Conservation (phyloP, 1,140 invertebrate genomes). For the Atta colombica region DNA sequence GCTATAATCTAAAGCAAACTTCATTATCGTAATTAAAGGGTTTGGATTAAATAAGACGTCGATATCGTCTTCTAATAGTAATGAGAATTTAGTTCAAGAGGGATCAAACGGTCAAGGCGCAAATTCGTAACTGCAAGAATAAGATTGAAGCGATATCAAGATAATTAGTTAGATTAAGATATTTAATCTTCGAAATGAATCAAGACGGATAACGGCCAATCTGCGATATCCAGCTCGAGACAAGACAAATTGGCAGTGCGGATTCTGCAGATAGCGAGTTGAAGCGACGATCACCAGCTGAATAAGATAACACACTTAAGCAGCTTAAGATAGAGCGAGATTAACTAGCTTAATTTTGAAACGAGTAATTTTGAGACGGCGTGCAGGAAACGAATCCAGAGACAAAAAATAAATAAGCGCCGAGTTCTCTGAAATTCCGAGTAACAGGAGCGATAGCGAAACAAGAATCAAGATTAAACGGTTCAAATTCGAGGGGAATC, state of each 20-base stretch:
- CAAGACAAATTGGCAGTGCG: slow-evolving; percentile 3
- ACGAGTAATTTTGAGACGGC: neutral
- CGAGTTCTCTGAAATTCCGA: neutral
- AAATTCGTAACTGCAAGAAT: neutral
- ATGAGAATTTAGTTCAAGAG: neutral
- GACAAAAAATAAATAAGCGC: neutral
- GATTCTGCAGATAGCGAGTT: neutral
- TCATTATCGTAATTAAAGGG: neutral
- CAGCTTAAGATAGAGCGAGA: neutral
- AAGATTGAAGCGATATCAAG: slow-evolving; percentile 4
- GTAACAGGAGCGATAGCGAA: neutral
- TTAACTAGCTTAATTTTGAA: neutral
- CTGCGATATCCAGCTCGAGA: neutral
- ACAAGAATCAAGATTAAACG: neutral
- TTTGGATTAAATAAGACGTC: neutral
- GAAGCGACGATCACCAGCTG: neutral
- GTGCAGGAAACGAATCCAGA: neutral
- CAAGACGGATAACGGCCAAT: slow-evolving; percentile 11
- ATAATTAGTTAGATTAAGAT: slow-evolving; percentile 14
- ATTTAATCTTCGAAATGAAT: neutral
- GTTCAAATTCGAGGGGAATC: neutral
- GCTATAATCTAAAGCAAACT: neutral
- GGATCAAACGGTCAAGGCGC: neutral
- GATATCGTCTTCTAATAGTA: neutral
- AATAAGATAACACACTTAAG: slow-evolving; percentile 11